phyloP scores from a whole-genome alignment of 2,113 vertebrate genomes.

The Notarius lentiginosus region DNA sequence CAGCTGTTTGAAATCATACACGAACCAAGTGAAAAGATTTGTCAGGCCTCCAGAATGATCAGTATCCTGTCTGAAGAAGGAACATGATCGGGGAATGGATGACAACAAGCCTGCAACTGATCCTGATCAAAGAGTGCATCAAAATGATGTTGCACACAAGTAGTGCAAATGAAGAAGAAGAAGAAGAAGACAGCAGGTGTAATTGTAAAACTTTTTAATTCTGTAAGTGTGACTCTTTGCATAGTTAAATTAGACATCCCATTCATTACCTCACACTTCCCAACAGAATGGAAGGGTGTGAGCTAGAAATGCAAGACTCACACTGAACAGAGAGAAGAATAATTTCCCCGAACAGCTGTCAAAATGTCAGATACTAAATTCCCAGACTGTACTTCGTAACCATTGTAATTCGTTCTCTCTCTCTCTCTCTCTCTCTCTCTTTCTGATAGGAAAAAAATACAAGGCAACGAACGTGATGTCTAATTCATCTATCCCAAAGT shows the following conservation, averaged over 20 bases:
- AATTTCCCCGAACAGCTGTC: conserved; percentile 34
- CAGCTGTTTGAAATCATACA: conserved; percentile 10
- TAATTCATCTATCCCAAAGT: conserved; percentile 45
- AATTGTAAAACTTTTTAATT: conserved; percentile 23
- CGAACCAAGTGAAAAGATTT: not conserved
- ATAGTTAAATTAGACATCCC: conserved; percentile 18
- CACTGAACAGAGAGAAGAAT: conserved; percentile 15
- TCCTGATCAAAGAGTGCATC: not conserved
- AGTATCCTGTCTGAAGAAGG: not conserved
- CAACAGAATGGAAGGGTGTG: not conserved
- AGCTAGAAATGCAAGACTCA: not conserved
- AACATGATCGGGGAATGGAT: not conserved
- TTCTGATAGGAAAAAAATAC: conserved; percentile 6
- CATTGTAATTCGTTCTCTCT: not conserved
- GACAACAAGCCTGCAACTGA: not conserved
- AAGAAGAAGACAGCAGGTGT: not conserved
- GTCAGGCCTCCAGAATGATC: not conserved
- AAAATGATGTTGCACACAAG: not conserved
- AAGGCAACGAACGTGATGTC: conserved; percentile 33
- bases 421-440: conserved; percentile 9
- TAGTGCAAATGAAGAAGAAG: not conserved
- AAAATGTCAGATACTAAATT: conserved; percentile 38
- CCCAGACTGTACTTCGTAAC: conserved; percentile 8
- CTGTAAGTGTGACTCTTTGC: conserved; percentile 30
- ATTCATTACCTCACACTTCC: not conserved